Evolutionary conservation across 2,797 vertebrate species (phyloP), one percentile per base, ranked within the genome.

Genomic region (Xenentodon cancila): DNA sequence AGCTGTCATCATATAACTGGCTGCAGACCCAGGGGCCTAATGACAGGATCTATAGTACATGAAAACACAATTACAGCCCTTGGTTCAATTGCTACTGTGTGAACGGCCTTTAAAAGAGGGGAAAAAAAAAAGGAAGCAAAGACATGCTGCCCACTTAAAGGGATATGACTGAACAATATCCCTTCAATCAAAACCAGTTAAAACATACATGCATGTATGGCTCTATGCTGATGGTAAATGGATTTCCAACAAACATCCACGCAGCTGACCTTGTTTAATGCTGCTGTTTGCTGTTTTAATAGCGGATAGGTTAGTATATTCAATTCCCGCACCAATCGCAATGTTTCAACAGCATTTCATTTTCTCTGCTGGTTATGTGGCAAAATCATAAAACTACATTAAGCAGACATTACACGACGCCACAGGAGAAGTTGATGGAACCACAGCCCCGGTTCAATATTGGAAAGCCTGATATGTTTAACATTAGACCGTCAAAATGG

Each of bases 1-100:
- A 90, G 89, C 87, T 92, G 90, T 90, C 91, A 91, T 89, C 88
- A 76, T 85, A 88, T 88, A 88, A 91, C 87, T 89, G 89, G 79
- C 83, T 80, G 54, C 68, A 83, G 83, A 84, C 88, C 80, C 80
- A 77, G 79, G 84, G 84, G 87, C 79, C 79, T 90, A 90, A 91
- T 92, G 91, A 90, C 87, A 89, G 85, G 85, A 91, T 90, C 86
- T 88, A 91, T 90, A 91, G 84, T 88, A 89, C 89, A 92, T 91
- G 89, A 90, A 92, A 92, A 91, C 86, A 91, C 87, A 91, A 91
- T 92, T 89, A 91, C 81, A 91, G 84, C 81, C 75, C 79, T 87
- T 71, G 75, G 84, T 85, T 84, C 85, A 85, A 90, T 86, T 82
- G 86, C 88, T 82, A 86, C 88, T 79, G 80, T 85, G 85, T 88